phyloP scores from a whole-genome alignment of 1,140 invertebrate genomes.

The Zaprionus nigranus region DNA sequence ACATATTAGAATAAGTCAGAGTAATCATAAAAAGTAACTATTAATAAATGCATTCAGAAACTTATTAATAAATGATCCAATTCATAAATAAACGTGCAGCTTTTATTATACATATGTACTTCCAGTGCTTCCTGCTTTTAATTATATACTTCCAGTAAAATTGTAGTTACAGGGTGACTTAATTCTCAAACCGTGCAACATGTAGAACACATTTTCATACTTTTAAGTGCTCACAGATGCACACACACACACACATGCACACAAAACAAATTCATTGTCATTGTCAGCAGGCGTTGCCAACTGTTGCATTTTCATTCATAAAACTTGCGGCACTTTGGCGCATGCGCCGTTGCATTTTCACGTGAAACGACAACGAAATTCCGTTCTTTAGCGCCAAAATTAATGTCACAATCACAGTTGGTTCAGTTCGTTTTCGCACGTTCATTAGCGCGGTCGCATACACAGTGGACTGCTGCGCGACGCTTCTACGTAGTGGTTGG shows the following conservation, averaged over 20 bases:
- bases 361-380: not conserved
- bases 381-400: slow-evolving; percentile 66
- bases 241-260: not conserved
- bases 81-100: not conserved
- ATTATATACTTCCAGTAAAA: not conserved
- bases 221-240: not conserved
- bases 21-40: too few species aligned
- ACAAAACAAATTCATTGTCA: slow-evolving; percentile 33
- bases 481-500: slow-evolving; percentile 1
- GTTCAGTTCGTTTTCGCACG: slow-evolving; percentile 66
- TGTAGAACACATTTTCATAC: not conserved
- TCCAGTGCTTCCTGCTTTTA: too few species aligned
- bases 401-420: slow-evolving; percentile 62
- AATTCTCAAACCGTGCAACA: not conserved
- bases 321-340: slow-evolving; percentile 45
- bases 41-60: too few species aligned
- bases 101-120: too few species aligned
- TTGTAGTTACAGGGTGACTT: slow-evolving; percentile 4
- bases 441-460: slow-evolving; percentile 56
- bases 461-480: not conserved
- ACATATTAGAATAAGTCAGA: too few species aligned
- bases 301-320: slow-evolving; percentile 78
- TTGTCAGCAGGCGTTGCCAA: slow-evolving; percentile 38
- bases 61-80: not conserved
- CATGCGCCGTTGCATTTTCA: slow-evolving; percentile 41